Conservation (phyloP, 1,140 invertebrate species). For the Harlomillsia oculata region DNA sequence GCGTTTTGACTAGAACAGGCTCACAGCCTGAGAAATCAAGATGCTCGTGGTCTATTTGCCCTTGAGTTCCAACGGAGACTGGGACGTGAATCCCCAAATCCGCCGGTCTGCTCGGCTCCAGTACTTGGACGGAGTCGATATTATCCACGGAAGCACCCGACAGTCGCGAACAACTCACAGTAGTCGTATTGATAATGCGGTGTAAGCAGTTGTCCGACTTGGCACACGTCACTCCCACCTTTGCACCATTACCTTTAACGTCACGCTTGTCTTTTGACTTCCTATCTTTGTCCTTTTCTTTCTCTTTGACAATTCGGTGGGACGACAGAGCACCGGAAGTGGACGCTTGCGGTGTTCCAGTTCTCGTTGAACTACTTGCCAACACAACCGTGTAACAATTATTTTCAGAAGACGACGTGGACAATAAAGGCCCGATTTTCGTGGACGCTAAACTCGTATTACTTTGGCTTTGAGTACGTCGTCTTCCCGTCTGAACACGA, state of each 20-base stretch:
- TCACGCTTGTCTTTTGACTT: neutral
- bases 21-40: too few species aligned
- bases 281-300: neutral
- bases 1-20: too few species aligned
- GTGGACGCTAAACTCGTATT: slow-evolving; percentile 3
- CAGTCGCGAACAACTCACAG: slow-evolving; percentile 15
- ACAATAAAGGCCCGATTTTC: neutral
- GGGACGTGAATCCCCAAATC: neutral
- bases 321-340: neutral
- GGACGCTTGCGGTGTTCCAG: neutral
- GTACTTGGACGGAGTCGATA: slow-evolving; percentile 1
- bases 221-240: slow-evolving; percentile 14
- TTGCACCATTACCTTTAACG: neutral
- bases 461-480: neutral
- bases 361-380: neutral
- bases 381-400: neutral
- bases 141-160: slow-evolving; percentile 18
- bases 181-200: slow-evolving; percentile 15
- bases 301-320: neutral
- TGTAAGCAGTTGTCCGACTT: slow-evolving; percentile 32
- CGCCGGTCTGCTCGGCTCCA: neutral
- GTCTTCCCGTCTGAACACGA: neutral
- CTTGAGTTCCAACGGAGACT: slow-evolving; percentile 6
- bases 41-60: neutral
- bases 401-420: slow-evolving; percentile 8